Conservation (phyloP, 1,140 invertebrate genomes). For the Alviniconcha marisindica region DNA sequence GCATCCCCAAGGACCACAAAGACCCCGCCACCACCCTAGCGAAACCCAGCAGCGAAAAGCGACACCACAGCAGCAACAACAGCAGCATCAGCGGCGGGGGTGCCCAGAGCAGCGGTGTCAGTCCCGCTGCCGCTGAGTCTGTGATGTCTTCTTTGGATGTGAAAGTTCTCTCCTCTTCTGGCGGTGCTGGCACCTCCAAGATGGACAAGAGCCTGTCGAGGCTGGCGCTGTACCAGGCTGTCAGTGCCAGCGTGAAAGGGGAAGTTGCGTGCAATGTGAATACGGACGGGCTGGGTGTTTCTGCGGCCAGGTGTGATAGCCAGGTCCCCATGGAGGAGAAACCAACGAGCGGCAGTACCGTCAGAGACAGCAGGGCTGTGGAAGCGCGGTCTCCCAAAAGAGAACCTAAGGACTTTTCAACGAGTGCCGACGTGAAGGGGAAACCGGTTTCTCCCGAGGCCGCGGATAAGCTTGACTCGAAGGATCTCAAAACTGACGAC, state of each 20-base stretch:
- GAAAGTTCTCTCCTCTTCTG: constrained; percentile 13
- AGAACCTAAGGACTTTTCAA: not conserved
- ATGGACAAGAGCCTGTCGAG: constrained; percentile 21
- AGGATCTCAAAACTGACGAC: not conserved
- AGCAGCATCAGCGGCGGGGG: not conserved
- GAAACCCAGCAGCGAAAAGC: not conserved
- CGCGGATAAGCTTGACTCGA: not conserved
- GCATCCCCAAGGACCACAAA: not conserved
- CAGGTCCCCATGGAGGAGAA: not conserved
- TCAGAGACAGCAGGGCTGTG: too few species aligned
- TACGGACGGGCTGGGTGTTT: not conserved
- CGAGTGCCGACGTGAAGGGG: not conserved
- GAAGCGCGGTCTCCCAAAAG: not conserved
- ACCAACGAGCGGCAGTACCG: not conserved
- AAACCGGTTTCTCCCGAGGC: not conserved
- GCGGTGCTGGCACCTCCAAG: not conserved
- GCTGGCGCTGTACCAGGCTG: constrained; percentile 28
- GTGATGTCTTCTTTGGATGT: not conserved
- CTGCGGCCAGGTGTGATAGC: not conserved
- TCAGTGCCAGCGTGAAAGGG: constrained; percentile 11
- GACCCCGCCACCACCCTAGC: not conserved
- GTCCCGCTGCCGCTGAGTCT: not conserved
- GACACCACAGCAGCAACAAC: not conserved
- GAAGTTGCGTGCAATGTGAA: not conserved
- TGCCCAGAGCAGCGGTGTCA: too few species aligned